Base-by-base conservation (phyloP, 2,888 invertebrate species). In the Callyntrura sp. region DNA sequence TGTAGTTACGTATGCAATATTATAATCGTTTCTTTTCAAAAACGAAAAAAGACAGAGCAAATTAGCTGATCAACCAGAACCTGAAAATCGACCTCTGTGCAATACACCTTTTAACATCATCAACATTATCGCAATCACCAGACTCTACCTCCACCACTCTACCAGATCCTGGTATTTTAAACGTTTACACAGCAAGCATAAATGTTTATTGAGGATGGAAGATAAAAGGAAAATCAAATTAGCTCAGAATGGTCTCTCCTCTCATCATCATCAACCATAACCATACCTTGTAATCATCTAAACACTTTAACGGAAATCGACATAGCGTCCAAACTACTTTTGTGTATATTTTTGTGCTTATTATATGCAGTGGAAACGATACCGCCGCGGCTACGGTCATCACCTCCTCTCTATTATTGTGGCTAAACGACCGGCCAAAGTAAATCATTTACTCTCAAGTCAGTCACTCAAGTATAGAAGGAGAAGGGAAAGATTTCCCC, bases 291-390 rank as follows among this genome's bases (percentile, higher is more conserved):
- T 92, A 93, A 93, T 93, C 92, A 93, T 93, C 87, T 84, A 86
- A 85, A 91, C 92, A 93, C 92, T 93, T 93, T 92, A 92, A 92
- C 92, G 79, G 91, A 91, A 92, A 91, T 92, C 92, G 87, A 89
- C 90, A 92, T 73, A 23, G 57, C 51, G 48, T 51, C 43, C 35
- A 70, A 65, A 55, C 48, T 45, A 83, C 81, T 60, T 88, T 86
- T 20, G 57, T 55, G 51, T 25, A 65, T 70, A 43, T 35, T 70
- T 62, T 85, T 65, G 11, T 65, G 28, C 62, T 28, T 14, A 11
- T 35, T 51, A 17, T 48, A 48, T 20, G 43, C 78, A 86, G 55
- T 78, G 62, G 85, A 85, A 81, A 73, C 60, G 82, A 88, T 88
- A 76, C 88, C 88, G 88, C 88, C 88, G 48, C 45, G 17, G 17